A percentile compares a stretch with the other conserved stretches of the same genome.
phyloP scores from a whole-genome alignment of 2,888 invertebrate species.

The Callinectes sapidus region DNA sequence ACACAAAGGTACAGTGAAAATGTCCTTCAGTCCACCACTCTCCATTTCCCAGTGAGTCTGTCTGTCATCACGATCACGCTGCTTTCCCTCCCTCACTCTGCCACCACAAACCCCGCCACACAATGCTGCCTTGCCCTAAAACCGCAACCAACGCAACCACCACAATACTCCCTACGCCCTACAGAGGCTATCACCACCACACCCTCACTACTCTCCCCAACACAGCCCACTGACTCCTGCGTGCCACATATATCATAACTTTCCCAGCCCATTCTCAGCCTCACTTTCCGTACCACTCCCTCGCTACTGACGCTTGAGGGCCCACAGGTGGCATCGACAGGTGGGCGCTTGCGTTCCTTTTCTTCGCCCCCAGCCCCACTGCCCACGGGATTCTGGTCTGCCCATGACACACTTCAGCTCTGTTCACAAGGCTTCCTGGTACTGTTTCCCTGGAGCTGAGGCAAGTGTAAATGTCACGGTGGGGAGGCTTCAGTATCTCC shows the following conservation, averaged over 20 bases:
- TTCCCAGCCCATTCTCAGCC: not conserved
- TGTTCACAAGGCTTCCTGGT: not conserved
- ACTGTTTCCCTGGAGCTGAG: not conserved
- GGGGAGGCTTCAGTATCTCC: not conserved
- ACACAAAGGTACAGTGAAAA: not conserved
- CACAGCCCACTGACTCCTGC: not conserved
- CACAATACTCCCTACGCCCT: not conserved
- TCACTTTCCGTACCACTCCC: not conserved
- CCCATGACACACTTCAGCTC: not conserved
- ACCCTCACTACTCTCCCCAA: not conserved
- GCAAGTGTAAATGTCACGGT: not conserved
- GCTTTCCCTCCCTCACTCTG: not conserved
- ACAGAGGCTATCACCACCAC: not conserved
- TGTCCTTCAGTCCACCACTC: not conserved
- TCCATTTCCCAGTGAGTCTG: not conserved
- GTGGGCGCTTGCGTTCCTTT: not conserved
- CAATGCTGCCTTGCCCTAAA: not conserved
- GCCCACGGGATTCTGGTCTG: constrained; percentile 7
- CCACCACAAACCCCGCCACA: not conserved
- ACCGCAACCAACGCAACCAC: not conserved
- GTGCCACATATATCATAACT: not conserved
- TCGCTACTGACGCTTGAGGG: not conserved
- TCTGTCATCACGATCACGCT: not conserved
- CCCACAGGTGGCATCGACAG: not conserved
- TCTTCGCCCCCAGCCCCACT: not conserved